Evolutionary conservation across 2,888 invertebrate genomes (phyloP), one percentile per base, ranked within the genome.

Genomic region (Perithous albicinctus): DNA sequence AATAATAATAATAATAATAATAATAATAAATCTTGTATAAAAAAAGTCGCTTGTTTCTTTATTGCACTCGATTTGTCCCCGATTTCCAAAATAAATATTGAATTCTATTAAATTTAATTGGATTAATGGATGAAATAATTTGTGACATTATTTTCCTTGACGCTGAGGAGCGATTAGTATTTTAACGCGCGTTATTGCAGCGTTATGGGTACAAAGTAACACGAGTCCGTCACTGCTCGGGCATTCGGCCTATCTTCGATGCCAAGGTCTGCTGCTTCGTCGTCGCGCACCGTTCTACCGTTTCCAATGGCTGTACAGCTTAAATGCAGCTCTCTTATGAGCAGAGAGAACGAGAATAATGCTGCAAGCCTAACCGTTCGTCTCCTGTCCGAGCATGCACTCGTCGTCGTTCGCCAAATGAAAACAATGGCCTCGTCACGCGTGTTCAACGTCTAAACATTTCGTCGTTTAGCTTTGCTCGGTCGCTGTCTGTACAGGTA

Each of bases 351-450:
- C 63, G 35, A 56, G 41, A 32, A 48, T 64, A 51, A 35, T 74
- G 56, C 29, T 32, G 32, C 32, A 56, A n/a, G 79, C 74, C n/a
- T n/a, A n/a, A 79, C 41, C 74, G 69, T 78, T 64, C 54, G 43
- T 18, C 54, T 35, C 43, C 63, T 8, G 32, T 15, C 56, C 35
- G 29, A 20, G n/a, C 15, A 48, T 70, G 56, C 41, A 54, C 67
- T 51, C 46, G 35, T 46, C 46, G 67, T 74, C 63, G 38, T 54
- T 69, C 70, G 64, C 70, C 66, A 54, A 84, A 82, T 81, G 74
- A 84, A 79, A 78, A 84, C 82, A 86, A 85, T 83, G 77, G 78
- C 76, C 78, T 80, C 70, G 80, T 66, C 78, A 75, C 69, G 67
- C 67, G 72, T 82, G 79, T 78, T 80, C 63, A 85, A 77, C 46